These are phyloP conservation scores for Taxidea taxus DNA, from an alignment of 2,113 vertebrate species.

Conservation along the genomic window DNA sequence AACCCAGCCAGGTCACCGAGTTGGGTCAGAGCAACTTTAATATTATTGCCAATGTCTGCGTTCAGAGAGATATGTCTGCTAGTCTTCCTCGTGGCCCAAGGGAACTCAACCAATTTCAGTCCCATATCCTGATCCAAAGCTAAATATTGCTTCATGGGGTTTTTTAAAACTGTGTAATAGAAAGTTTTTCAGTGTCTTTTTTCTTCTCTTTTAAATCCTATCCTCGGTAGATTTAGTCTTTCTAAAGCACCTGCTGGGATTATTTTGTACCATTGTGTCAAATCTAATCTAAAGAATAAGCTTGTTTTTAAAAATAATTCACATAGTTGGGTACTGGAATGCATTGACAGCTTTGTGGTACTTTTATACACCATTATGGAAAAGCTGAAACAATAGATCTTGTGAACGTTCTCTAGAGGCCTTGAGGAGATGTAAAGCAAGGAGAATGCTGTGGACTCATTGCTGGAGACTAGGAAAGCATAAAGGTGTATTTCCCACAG, in stretches of 20 bases:
- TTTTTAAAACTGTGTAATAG: background rate
- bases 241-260: slow-evolving; percentile 44
- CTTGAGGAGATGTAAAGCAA: background rate
- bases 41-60: slow-evolving; percentile 8
- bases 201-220: slow-evolving; percentile 5
- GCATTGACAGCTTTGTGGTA: background rate
- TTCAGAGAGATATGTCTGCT: slow-evolving; percentile 44
- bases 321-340: background rate
- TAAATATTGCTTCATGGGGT: slow-evolving; percentile 6
- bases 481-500: slow-evolving; percentile 9
- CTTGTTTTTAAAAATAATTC: slow-evolving; percentile 50
- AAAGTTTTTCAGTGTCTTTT: slow-evolving; percentile 42
- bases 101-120: slow-evolving; percentile 53
- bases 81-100: background rate
- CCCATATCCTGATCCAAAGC: slow-evolving; percentile 42
- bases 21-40: slow-evolving; percentile 31
- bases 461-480: background rate
- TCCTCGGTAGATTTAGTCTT: slow-evolving; percentile 56
- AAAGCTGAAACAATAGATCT: background rate
- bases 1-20: slow-evolving; percentile 47
- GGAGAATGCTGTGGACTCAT: background rate
- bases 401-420: background rate
- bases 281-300: slow-evolving; percentile 59
- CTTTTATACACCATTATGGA: background rate
- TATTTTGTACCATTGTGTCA: slow-evolving; percentile 55